Evolutionary conservation across 92 coral and sea anemone species (phyloP), one percentile per base, ranked within the genome.

Genomic region (Parazoanthus swiftii): DNA sequence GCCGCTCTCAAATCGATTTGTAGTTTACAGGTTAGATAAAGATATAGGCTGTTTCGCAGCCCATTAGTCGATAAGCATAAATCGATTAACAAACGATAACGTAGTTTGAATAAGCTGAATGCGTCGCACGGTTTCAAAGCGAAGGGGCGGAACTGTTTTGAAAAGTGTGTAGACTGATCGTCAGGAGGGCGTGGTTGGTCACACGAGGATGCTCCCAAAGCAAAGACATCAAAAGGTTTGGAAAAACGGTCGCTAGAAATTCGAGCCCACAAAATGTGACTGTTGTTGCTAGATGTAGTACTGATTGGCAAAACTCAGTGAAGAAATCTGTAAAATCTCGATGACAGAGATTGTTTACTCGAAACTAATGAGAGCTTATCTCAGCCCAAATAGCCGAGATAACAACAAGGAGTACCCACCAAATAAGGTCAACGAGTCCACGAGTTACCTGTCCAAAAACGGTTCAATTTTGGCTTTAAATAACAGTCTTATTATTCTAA

Each of bases 81-180:
- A 67, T 82, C 86, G 77, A 82, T 82, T 82, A 82, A 82, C 73
- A 67, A 26, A 6, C 37, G 65, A 82, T 82, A 82, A 67, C 59
- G 63, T 44, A 46, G 68, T 68, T 39, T 43, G 21, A 68, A 43
- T 68, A 33, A 43, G 8, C 44, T 39, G 67, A 71, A 48, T 68
- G 15, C 2, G 66, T 48, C 46, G 66, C 66, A n/a, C 25, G 44
- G 42, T 26, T 44, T 25, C 14, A 44, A 83, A 83, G 77, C 58
- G 16, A 70, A 68, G 37, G 39, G 77, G 63, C n/a, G 78, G 39
- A 18, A 84, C 26, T 83, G 65, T 6, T 15, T 48, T 71, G 48
- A 68, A 68, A 71, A 46, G 16, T 23, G 26, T 25, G 63, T 44
- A 84, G 79, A 71, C 87, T 26, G 87, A 74, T 18, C 43, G 87